phyloP scores from a whole-genome alignment of 2,113 vertebrate species.

The Perccottus glenii region DNA sequence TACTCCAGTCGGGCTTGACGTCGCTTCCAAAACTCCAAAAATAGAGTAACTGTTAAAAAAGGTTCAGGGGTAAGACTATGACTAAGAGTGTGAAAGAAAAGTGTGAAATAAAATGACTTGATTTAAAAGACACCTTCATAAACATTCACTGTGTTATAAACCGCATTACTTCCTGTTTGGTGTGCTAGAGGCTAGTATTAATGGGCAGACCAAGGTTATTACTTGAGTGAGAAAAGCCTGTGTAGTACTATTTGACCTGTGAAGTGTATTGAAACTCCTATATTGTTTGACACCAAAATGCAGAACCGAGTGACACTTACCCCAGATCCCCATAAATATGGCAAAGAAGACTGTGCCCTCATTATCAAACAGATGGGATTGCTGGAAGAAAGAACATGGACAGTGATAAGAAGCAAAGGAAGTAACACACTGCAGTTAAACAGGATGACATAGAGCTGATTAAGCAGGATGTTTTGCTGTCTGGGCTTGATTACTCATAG shows the following conservation, averaged over 20 bases:
- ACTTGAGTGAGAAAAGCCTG: conserved; percentile 39
- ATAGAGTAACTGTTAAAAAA: conserved; percentile 86
- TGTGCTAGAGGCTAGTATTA: too few relatives aligned
- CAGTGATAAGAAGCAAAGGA: conserved; percentile 11
- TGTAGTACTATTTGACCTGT: conserved; percentile 35
- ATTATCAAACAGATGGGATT: conserved; percentile 97
- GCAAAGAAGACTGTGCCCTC: conserved; percentile 98
- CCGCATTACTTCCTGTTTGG: not conserved
- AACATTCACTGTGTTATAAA: not conserved
- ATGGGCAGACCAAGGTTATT: conserved; percentile 18
- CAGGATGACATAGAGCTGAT: conserved; percentile 26
- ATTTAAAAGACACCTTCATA: too few relatives aligned
- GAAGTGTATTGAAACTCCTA: not conserved
- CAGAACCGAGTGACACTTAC: conserved; percentile 80
- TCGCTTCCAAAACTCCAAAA: conserved; percentile 97
- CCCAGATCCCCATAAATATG: conserved; percentile 99
- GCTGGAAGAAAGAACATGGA: conserved; percentile 78
- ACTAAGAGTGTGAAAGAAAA: too few relatives aligned
- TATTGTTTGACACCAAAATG: conserved; percentile 20
- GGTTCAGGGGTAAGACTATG: not conserved
- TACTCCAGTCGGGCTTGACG: conserved; percentile 91
- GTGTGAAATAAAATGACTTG: too few relatives aligned
- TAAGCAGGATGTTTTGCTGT: conserved; percentile 17
- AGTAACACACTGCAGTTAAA: conserved; percentile 30
- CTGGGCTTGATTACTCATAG: not conserved